Evolutionary conservation across 2,888 invertebrate genomes (phyloP), one percentile per base, ranked within the genome.

Genomic region (Diarsia rubi): DNA sequence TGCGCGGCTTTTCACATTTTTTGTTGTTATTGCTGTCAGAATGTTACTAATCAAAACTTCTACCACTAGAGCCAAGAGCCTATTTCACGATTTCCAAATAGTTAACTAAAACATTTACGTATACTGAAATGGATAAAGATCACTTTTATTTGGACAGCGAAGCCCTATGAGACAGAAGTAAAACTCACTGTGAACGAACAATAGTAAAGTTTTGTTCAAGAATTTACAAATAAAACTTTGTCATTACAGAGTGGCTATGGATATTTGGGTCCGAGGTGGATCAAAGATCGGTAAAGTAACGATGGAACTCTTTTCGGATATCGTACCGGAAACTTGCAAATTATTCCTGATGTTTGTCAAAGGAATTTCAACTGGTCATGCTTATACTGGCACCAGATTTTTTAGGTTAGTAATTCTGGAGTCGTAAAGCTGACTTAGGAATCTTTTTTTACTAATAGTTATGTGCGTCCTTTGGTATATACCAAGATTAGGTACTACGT

Each of bases 231-330:
- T 3, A 37, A 62, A 42, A 49, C 21, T 12, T 47, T 9, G 57
- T 47, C 2, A 21, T 68, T 47, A 64, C 82, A 96, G 96, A 81
- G 91, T 95, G 0, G 83, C 92, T 2, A 89, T 96, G 93, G 95
- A 95, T 12, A 93, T 96, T 52, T 92, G 95, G 92, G 96, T 96
- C 21, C 73, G 86, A 16, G 93, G 93, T 44, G 96, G 96, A 1
- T 93, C 96, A 0, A 96, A 96, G 82, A 95, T 96, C 72, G 96
- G 96, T 19, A 91, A 91, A 72, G 93, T 95, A 63, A 88, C 80
- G 0, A 90, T 95, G 12, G 96, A 96, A 73, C 86, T 96, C 60
- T 96, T 96, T 86, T 92, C 80, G 12, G 96, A 96, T 73, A 77
- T 95, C 37, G 93, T 88, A n/a, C 96, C 96, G 8, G 87, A 88